A percentile compares a stretch with the other conserved stretches of the same genome.
phyloP scores from a whole-genome alignment of 2,113 vertebrate genomes.

The Catharus fuscescens region DNA sequence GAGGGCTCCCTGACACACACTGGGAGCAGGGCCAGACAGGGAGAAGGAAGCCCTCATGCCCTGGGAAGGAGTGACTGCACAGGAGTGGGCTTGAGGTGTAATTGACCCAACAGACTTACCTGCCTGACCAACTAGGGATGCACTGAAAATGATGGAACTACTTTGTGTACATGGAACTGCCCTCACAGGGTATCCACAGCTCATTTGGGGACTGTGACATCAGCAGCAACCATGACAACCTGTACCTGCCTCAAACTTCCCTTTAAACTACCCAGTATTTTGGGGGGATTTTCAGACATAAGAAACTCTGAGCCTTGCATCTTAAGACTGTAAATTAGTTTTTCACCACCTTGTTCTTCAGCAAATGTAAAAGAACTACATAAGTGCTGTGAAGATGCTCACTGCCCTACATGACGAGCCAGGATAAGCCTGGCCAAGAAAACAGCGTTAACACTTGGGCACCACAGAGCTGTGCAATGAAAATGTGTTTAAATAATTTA shows the following conservation, averaged over 20 bases:
- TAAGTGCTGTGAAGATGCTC: not conserved
- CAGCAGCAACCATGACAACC: not conserved
- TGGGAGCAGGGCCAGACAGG: not conserved
- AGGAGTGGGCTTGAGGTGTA: accelerated
- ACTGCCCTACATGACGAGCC: accelerated
- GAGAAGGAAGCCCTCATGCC: no score
- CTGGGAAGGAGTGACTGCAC: not conserved
- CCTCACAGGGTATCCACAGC: accelerated
- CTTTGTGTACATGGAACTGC: accelerated
- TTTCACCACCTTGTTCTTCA: not conserved
- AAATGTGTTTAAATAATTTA: accelerated
- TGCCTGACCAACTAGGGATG: not conserved
- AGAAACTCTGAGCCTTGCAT: not conserved
- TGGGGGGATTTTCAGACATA: not conserved
- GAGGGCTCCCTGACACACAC: not conserved
- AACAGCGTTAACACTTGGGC: accelerated
- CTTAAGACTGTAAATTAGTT: not conserved
- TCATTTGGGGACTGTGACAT: not conserved
- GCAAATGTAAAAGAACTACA: not conserved
- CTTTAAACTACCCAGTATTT: not conserved
- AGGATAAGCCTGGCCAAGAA: not conserved
- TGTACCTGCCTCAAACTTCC: not conserved
- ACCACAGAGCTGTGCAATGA: accelerated
- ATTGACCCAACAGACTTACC: not conserved
- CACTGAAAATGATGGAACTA: not conserved